Evolutionary conservation across 2,113 vertebrate genomes (phyloP).

Genomic region (Centropristis striata): DNA sequence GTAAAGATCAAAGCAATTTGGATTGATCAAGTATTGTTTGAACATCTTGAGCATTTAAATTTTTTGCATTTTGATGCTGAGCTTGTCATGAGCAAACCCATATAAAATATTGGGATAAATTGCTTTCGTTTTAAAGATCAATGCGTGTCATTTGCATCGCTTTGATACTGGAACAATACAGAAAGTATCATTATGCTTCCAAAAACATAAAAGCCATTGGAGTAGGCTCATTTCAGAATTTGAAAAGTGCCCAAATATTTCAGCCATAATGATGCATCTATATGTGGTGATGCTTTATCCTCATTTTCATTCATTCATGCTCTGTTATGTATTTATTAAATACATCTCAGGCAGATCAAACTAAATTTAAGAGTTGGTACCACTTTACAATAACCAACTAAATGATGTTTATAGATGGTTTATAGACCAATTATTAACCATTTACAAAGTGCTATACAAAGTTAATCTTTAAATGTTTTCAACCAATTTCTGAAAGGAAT

Average conservation of each 20-base stretch:
- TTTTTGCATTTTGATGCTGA: constrained; percentile 23
- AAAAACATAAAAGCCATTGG: constrained; percentile 35
- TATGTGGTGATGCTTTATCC: not conserved
- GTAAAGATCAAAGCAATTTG: constrained; percentile 51
- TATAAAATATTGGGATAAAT: constrained; percentile 40
- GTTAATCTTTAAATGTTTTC: no score
- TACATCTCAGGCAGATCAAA: not conserved
- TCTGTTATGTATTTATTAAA: not conserved
- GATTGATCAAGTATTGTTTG: constrained; percentile 34
- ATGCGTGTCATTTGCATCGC: constrained; percentile 51
- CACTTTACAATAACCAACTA: no score
- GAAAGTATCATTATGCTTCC: not conserved
- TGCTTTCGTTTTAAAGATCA: constrained; percentile 41
- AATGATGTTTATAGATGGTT: no score
- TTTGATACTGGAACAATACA: constrained; percentile 51
- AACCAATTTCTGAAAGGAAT: no score
- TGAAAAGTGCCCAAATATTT: not conserved
- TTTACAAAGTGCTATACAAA: no score
- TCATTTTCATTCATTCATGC: not conserved
- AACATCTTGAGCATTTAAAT: constrained; percentile 1
- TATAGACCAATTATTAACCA: no score
- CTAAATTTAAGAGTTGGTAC: constrained; percentile 37
- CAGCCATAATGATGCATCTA: not conserved
- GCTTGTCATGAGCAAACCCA: constrained; percentile 3
- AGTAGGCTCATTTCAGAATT: constrained; percentile 5